A percentile compares a stretch with the other conserved stretches of the same genome.
These are phyloP conservation scores for Amblyjoppa fuscipennis DNA, from an alignment of 2,888 invertebrate species.

Conservation along the genomic window DNA sequence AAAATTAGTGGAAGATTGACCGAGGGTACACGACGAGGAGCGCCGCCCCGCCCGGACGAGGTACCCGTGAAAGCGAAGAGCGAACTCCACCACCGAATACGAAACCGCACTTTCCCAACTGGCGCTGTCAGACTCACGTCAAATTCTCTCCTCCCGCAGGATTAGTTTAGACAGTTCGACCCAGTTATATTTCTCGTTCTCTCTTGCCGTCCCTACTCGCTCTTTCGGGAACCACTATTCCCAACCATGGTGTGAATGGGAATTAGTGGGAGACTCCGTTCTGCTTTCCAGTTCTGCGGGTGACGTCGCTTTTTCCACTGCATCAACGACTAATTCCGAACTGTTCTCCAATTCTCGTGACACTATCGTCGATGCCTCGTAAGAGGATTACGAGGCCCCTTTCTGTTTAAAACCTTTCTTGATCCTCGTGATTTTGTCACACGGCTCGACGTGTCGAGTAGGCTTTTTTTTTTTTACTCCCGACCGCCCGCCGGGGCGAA, in stretches of 20 bases:
- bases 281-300: conserved; percentile 30
- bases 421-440: neutral
- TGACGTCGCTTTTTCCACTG: conserved; percentile 28
- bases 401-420: conserved; percentile 20
- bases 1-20: conserved; percentile 33
- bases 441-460: neutral
- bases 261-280: conserved; percentile 45
- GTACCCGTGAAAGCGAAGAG: neutral
- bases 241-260: conserved; percentile 59
- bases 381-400: conserved; percentile 51
- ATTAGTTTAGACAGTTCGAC: conserved; percentile 68
- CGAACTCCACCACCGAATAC: conserved; percentile 40
- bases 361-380: conserved; percentile 47
- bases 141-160: conserved; percentile 59
- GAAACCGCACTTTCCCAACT: conserved; percentile 55
- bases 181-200: conserved; percentile 55
- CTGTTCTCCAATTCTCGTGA: conserved; percentile 44
- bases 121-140: conserved; percentile 64
- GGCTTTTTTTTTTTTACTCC: neutral
- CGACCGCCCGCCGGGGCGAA: too few relatives aligned
- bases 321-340: conserved; percentile 30
- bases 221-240: conserved; percentile 18
- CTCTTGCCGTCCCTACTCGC: conserved; percentile 57
- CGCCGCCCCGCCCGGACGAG: neutral
- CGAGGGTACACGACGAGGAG: conserved; percentile 15